A percentile compares a stretch with the other conserved stretches of the same genome.
Conservation (phyloP, 2,888 invertebrate genomes). For the Drosophila flavopinicola region DNA sequence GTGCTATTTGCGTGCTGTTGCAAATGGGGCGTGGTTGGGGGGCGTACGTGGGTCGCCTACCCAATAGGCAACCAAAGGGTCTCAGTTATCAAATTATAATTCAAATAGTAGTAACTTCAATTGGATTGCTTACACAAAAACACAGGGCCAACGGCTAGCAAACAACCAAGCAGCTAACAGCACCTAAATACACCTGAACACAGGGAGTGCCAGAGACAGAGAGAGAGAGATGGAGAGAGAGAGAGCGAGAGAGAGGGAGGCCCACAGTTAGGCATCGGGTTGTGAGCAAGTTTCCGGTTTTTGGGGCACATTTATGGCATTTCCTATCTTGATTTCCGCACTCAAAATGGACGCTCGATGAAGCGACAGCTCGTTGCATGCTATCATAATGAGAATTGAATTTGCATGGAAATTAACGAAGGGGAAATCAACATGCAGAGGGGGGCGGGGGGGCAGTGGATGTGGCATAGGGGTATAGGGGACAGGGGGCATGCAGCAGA, state of each 20-base stretch:
- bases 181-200: neutral
- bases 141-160: neutral
- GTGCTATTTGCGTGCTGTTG: too few species aligned
- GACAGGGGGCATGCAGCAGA: constrained; percentile 18
- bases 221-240: neutral
- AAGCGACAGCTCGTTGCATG: constrained; percentile 50
- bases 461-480: too few species aligned
- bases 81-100: constrained; percentile 13
- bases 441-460: neutral
- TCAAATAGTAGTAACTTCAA: constrained; percentile 16
- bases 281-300: constrained; percentile 45
- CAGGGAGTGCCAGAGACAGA: neutral
- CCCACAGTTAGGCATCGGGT: constrained; percentile 2
- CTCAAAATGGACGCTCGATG: constrained; percentile 68
- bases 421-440: neutral
- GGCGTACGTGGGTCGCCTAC: too few species aligned
- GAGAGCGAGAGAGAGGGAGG: neutral
- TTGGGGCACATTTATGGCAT: constrained; percentile 71
- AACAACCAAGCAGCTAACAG: constrained; percentile 4
- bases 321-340: constrained; percentile 78
- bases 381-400: constrained; percentile 77
- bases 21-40: too few species aligned
- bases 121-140: constrained; percentile 28
- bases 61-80: neutral
- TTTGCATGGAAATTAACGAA: constrained; percentile 43